Conservation (phyloP, 2,888 invertebrate genomes). For the Mongoloraphidia duomilia region DNA sequence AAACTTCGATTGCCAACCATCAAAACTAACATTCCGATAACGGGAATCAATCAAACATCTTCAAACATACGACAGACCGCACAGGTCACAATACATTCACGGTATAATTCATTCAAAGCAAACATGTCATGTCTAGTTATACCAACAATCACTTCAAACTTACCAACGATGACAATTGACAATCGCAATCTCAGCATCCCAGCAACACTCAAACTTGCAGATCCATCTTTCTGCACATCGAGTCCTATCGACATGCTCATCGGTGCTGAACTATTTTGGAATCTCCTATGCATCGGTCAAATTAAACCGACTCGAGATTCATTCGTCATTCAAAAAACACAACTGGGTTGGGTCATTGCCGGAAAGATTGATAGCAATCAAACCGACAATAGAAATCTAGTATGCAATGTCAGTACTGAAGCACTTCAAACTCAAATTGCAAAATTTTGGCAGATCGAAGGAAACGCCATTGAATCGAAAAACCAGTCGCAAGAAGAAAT, state of each 20-base stretch:
- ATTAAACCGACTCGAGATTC: not conserved
- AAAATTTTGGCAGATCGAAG: slow-evolving; percentile 5
- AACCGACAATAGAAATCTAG: too few relatives aligned
- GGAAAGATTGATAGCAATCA: too few relatives aligned
- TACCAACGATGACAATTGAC: slow-evolving; percentile 11
- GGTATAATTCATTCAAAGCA: slow-evolving; percentile 7
- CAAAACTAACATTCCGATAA: too few relatives aligned
- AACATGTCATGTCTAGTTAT: slow-evolving; percentile 10
- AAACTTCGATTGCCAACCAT: slow-evolving; percentile 11
- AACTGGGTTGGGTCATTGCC: slow-evolving; percentile 12
- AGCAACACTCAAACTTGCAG: slow-evolving; percentile 11
- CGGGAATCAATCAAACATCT: too few relatives aligned
- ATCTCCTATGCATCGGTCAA: slow-evolving; percentile 9
- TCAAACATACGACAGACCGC: too few relatives aligned
- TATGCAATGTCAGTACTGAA: too few relatives aligned
- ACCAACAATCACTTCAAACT: slow-evolving; percentile 12
- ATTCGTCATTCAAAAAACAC: slow-evolving; percentile 8
- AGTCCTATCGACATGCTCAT: slow-evolving; percentile 13
- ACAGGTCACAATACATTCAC: slow-evolving; percentile 8
- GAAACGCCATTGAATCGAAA: not conserved
- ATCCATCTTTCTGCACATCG: slow-evolving; percentile 9
- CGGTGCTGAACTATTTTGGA: slow-evolving; percentile 12
- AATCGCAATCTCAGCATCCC: slow-evolving; percentile 10
- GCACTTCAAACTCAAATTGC: not conserved
- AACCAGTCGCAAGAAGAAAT: slow-evolving; percentile 1